Evolutionary conservation across 2,888 invertebrate genomes (phyloP), one percentile per base, ranked within the genome.

Genomic region (Lasioglossum leucozonium): DNA sequence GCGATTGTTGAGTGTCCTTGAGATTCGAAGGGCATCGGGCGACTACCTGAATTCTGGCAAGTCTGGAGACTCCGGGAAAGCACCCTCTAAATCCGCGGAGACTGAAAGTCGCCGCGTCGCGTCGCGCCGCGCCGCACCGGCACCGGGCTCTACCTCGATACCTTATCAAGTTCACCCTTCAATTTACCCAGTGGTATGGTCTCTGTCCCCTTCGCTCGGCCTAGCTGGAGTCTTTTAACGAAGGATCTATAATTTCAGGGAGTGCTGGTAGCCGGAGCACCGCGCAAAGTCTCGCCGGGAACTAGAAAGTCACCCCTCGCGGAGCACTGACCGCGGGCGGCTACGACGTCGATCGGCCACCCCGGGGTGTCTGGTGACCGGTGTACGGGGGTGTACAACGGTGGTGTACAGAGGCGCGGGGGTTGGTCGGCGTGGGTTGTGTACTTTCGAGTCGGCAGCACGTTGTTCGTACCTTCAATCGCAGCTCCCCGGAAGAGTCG

Each of bases 401-500:
- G 51, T 1, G n/a, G 55, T 26, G 58, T n/a, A 4, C 1, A 26
- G 26, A 13, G 58, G 11, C 1, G 58, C 58, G 62, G 26, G 34
- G 34, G 34, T 34, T 4, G 16, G 13, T 26, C 13, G 13, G 62
- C 30, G 16, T 16, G 26, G 4, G 58, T 58, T 62, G 30, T 30
- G 62, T 51, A 51, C 10, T 51, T 51, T 51, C 10, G 22, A n/a
- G n/a, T n/a, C 51, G 51, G 0, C n/a, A 51, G 51, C 10, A n/a
- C n/a, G 10, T 51, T 51, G 10, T 51, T 51, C 74, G 69, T 44
- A 69, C 75, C 58, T 74, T 69, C 44, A 73, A 74, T 73, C 76
- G 76, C n/a, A 67, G 62, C 42, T n/a, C 16, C 16, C n/a, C 30
- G 65, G 76, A 13, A 44, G 82, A 78, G 51, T 65, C 62, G 71